Evolutionary conservation across 2,888 invertebrate genomes (phyloP), one percentile per base, ranked within the genome.

Genomic region (Argynnis bischoffii): DNA sequence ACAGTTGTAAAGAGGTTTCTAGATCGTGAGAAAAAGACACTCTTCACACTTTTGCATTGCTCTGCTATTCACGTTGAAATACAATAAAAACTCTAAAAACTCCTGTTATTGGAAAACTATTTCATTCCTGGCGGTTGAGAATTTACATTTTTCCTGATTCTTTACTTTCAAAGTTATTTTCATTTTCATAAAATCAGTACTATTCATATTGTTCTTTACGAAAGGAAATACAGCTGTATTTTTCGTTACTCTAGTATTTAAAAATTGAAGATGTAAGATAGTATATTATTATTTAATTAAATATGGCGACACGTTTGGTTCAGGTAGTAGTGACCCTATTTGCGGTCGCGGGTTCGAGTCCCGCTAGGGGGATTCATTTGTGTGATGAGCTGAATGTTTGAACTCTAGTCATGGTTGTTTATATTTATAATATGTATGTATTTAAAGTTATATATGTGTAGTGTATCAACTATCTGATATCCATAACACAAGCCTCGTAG

Each of bases 51-150:
- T 51, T 61, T 16, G 61, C 35, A 18, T 26, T 8, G 35, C 6
- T 73, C 70, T 64, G 65, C 72, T 73, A 69, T 74, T 75, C 74
- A 73, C 76, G 73, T 73, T 74, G 73, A 77, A 75, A 71, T 74
- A 76, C 73, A 75, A 75, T 76, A 74, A 75, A 70, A 68, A 55
- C 64, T 69, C 59, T 61, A 61, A 71, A 74, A 76, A 72, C 72
- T 72, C 66, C 67, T 73, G 72, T 66, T 75, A 75, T 75, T 77
- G 74, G 72, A 75, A 72, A 77, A 76, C 75, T 76, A 76, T 76
- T 74, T 72, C 69, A 70, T 72, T 74, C 69, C 60, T 57, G 59
- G 63, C 63, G 55, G 53, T 68, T 63, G 65, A 67, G 71, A 70
- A 69, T 69, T 66, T 63, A 61, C 63, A 64, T 67, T 35, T 67